Percentiles rank a stretch among this genome's conserved stretches.
These are phyloP conservation scores for Cyprinella venusta DNA, from an alignment of 2,797 vertebrate species.

Conservation along the genomic window DNA sequence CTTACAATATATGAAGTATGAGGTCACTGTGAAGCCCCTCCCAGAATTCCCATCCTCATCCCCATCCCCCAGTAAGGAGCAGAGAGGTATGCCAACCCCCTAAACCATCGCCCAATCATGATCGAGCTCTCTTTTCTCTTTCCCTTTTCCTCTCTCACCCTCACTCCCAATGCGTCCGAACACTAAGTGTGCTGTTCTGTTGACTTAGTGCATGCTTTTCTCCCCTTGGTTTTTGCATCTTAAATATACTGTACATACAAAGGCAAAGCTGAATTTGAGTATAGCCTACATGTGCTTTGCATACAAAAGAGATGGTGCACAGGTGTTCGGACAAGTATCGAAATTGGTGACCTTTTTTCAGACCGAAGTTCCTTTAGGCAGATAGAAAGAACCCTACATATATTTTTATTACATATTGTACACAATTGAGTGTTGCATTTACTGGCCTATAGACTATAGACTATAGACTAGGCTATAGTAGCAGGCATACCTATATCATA, in stretches of 20 bases:
- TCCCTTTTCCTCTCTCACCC: background rate
- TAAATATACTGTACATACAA: constrained; percentile 16
- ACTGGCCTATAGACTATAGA: no score
- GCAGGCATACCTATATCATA: background rate
- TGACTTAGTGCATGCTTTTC: constrained; percentile 34
- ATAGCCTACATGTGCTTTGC: constrained; percentile 16
- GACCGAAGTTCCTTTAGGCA: background rate
- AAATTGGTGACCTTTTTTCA: background rate
- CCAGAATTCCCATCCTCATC: constrained; percentile 55
- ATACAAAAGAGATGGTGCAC: constrained; percentile 1
- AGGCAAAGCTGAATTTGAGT: constrained; percentile 6
- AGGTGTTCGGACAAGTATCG: constrained; percentile 6
- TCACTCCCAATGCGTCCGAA: constrained; percentile 18
- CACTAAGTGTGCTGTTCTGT: constrained; percentile 15
- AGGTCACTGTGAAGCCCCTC: constrained; percentile 62
- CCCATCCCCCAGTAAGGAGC: constrained; percentile 43
- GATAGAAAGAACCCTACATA: background rate
- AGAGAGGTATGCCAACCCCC: constrained; percentile 50
- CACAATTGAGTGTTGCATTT: background rate
- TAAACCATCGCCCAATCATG: constrained; percentile 49
- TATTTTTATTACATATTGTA: background rate
- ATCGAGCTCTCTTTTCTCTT: constrained; percentile 21
- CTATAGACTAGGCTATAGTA: no score
- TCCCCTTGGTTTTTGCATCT: constrained; percentile 24
- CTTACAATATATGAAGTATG: constrained; percentile 63